Base-by-base conservation (phyloP, 2,797 vertebrate species). In the Numenius phaeopus region DNA sequence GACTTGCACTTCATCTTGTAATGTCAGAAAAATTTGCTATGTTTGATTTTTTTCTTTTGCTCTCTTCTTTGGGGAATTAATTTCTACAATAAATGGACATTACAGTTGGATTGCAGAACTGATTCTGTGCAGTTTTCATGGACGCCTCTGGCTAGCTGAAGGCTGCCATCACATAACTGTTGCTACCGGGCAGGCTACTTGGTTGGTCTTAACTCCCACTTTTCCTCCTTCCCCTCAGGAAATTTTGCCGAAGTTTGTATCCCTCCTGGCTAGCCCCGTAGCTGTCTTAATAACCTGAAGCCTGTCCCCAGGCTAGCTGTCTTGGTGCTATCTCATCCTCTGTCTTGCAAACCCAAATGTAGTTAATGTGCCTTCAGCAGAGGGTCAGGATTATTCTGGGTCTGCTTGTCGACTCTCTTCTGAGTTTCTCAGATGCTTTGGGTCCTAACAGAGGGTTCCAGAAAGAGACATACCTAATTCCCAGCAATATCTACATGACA, bases 11-110 rank as follows among this genome's bases (percentile, higher is more conserved):
- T 98, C 96, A 79, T 93, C 97, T 97, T 95, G 96, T 95, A 83
- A 96, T 98, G 98, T 98, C 98, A 98, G 91, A 98, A 97, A 98
- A 96, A 97, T 97, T 97, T 98, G 97, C 96, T 96, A 81, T 77
- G 70, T 97, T 98, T 97, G 97, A 97, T 98, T 87, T 84, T 95
- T 93, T 47, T 50, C 88, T 95, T 98, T 98, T 98, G 95, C 97
- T 97, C 95, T 83, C 92, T 97, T 90, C 98, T 88, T 96, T 57
- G 77, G 98, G 98, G 98, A 98, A 97, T 98, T 98, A 95, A 96
- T 94, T 95, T 97, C 96, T 97, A 79, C 97, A 97, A 97, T 96
- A 97, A 98, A 98, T 97, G 98, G 98, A 97, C 97, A 95, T 96
- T 95, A 57, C 91, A 80, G 76, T 83, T 98, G 98, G 97, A 98